phyloP scores from a whole-genome alignment of 30 jellyfish, hydroid and myxozoan species.

The Aurelia sp. region DNA sequence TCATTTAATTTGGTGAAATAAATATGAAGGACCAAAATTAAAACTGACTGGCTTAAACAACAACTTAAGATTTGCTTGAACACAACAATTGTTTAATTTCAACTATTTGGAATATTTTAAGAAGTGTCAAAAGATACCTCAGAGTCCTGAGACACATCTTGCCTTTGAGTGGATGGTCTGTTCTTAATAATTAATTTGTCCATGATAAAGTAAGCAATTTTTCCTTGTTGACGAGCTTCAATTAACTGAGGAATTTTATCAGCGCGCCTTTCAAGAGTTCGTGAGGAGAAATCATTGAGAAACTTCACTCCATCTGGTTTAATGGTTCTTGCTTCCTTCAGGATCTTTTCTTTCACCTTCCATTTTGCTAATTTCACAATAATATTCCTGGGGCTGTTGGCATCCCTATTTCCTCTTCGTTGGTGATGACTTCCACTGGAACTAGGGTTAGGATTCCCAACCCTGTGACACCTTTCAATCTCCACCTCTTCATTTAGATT shows the following conservation, averaged over 20 bases:
- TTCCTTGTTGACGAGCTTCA: no score
- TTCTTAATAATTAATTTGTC: background rate
- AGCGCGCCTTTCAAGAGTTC: background rate
- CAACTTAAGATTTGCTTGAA: slow-evolving; percentile 9
- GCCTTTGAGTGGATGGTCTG: slow-evolving; percentile 14
- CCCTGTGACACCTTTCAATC: no score
- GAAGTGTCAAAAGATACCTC: slow-evolving; percentile 10
- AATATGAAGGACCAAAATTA: background rate
- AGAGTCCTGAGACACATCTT: slow-evolving; percentile 16
- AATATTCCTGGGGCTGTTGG: slow-evolving; percentile 22
- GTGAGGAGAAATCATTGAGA: slow-evolving; percentile 8
- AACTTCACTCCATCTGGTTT: slow-evolving; percentile 8
- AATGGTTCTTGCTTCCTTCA: background rate
- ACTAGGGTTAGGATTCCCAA: no score
- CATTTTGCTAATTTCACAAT: slow-evolving; percentile 3
- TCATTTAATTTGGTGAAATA: no score
- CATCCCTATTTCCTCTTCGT: background rate
- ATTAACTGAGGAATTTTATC: no score
- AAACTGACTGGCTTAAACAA: slow-evolving; percentile 16
- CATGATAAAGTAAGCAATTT: no score
- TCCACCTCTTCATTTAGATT: no score
- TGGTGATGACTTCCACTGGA: no score
- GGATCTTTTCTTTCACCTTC: slow-evolving; percentile 11
- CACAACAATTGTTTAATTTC: slow-evolving; percentile 11
- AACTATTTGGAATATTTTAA: background rate